Base-by-base conservation (phyloP, 2,113 vertebrate species). In the Spea bombifrons region DNA sequence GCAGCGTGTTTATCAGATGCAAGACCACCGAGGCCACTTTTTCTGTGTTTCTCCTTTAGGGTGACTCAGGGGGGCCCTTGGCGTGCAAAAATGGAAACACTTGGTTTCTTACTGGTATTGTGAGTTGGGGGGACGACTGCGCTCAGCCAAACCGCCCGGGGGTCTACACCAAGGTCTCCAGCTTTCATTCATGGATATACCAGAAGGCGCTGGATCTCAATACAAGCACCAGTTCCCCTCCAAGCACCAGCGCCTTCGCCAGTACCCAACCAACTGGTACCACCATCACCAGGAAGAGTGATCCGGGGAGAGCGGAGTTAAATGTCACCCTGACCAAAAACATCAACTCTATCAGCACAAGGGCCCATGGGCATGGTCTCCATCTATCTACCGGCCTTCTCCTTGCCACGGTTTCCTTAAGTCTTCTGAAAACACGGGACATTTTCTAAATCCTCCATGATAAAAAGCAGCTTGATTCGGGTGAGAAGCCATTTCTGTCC, bases 51-150 rank as follows among this genome's bases (percentile, higher is more conserved):
- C 16, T 17, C 12, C 10, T 67, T 0, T 59, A 89, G 87, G 84
- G 86, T 44, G 88, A 88, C 16, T 88, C 86, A 0, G 84, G 88
- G 43, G 86, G 85, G 5, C 84, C 86, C 4, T 50, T 87, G 80
- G 79, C 81, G 8, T 89, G 86, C 64, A 30, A 77, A 3, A 0
- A 46, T 12, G 70, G 9, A 4, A 79, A 45, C 1, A 82, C 82
- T 79, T 87, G 86, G 76, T 81, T 85, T 81, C 85, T 88, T 17
- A 81, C 75, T 46, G 86, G 86, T 5, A 10, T 86, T 7, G 84
- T 85, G 44, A 87, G 85, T 48, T 88, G 86, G 84, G 84, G 85
- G 0, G 47, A 45, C 0, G 73, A 65, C 6, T 86, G 81, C 43
- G 84, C 66, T 13, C 4, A 65, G 9, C 50, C 66, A 8, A 83